Base-by-base conservation (phyloP, 2,797 vertebrate species). In the Artibeus lituratus region DNA sequence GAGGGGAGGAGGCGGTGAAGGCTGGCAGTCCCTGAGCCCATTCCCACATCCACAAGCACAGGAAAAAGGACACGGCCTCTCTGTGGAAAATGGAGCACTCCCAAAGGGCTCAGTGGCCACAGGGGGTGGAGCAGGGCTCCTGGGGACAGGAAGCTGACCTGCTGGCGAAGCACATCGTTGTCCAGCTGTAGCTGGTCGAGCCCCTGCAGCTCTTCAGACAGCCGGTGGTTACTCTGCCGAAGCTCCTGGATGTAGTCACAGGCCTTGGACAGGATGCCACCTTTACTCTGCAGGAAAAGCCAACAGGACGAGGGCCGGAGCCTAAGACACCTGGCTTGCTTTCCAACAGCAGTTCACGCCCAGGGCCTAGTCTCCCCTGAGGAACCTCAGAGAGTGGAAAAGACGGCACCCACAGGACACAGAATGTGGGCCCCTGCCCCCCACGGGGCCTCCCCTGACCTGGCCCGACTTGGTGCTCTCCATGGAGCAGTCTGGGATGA, bases 181-280 rank as follows among this genome's bases (percentile, higher is more conserved):
- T 99, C 99, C 92, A 99, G 98, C 96, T 99, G 98, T 90, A 99
- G 99, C 59, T 99, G 99, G 59, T 99, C 99, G 1, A 99, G 98
- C 3, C 98, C 97, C 96, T 99, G 96, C 77, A 99, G 98, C 32
- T 99, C 99, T 42, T 99, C 99, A 0, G 99, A 99, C 69, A 99
- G 98, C 47, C 99, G 99, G 77, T 98, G 96, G 98, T 99, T 99
- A 97, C 99, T 99, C 98, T 99, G 99, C 67, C 99, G 98, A 37
- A 99, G 98, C 89, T 99, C 99, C 98, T 99, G 99, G 97, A 99
- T 99, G 97, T 99, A 99, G 92, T 99, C 99, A 5, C 99, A 99
- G 55, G 99, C 99, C 98, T 99, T 99, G 94, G 99, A 99, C 59
- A 99, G 98, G 97, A 99, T 99, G 1, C 99, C 99, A 0, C 99